phyloP scores from a whole-genome alignment of 37 sponge, comb jelly and placozoan genomes.

The Amphimedon queenslandica region DNA sequence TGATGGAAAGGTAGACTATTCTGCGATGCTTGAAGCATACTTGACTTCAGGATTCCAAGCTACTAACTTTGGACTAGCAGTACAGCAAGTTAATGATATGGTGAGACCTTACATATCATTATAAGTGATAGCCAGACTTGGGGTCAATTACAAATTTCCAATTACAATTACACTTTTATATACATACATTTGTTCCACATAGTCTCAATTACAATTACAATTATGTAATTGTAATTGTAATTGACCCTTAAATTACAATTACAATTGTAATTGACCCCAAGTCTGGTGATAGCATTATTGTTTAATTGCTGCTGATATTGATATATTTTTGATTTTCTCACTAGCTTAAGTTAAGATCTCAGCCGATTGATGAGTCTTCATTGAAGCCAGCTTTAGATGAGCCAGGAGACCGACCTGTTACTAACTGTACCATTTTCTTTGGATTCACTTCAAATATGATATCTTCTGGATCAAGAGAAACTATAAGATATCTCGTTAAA shows the following conservation, averaged over 20 bases:
- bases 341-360: constrained; percentile 51
- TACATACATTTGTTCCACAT: no score
- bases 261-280: no score
- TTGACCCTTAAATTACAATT: no score
- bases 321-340: background rate
- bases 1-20: constrained; percentile 68
- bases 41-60: constrained; percentile 94
- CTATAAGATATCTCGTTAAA: constrained; percentile 81
- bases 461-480: constrained; percentile 85
- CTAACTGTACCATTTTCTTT: constrained; percentile 96
- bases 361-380: constrained; percentile 46
- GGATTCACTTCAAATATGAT: constrained; percentile 98
- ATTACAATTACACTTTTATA: no score
- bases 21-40: constrained; percentile 74
- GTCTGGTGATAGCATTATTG: no score
- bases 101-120: no score
- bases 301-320: background rate
- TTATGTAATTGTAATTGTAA: no score
- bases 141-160: no score
- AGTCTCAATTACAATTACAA: no score
- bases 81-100: constrained; percentile 83
- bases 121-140: no score
- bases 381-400: constrained; percentile 34
- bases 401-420: constrained; percentile 50
- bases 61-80: constrained; percentile 91